Percentiles rank a stretch among this genome's conserved stretches.
These are phyloP conservation scores for Platichthys stellatus DNA, from an alignment of 2,113 vertebrate genomes.

Conservation along the genomic window DNA sequence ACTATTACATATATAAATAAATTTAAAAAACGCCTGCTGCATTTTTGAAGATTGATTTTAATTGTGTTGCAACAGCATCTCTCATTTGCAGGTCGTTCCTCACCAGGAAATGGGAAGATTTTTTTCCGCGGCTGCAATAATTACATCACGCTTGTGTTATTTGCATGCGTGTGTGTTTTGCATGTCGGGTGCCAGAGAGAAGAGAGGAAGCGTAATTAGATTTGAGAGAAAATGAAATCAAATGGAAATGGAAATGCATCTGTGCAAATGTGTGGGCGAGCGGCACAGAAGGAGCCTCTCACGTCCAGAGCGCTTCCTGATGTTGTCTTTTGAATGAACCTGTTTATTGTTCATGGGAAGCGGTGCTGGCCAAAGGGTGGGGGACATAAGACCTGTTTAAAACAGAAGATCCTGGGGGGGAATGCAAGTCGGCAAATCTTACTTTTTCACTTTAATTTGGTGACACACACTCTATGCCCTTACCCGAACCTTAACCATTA, in stretches of 20 bases:
- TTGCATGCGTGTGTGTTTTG: slow-evolving; percentile 44
- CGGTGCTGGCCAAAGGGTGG: neutral
- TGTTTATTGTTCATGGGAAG: slow-evolving; percentile 37
- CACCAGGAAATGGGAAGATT: slow-evolving; percentile 66
- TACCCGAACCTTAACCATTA: too few species aligned
- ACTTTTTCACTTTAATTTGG: slow-evolving; percentile 22
- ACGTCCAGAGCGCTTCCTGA: neutral
- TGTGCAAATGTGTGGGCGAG: slow-evolving; percentile 24
- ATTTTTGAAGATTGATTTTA: slow-evolving; percentile 44
- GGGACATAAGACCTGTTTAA: slow-evolving; percentile 4
- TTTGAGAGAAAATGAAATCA: slow-evolving; percentile 53
- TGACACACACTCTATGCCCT: neutral
- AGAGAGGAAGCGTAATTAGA: slow-evolving; percentile 52
- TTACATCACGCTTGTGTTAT: slow-evolving; percentile 73
- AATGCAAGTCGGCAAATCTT: slow-evolving; percentile 28
- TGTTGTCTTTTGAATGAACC: slow-evolving; percentile 20
- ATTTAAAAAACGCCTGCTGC: neutral
- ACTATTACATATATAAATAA: slow-evolving; percentile 14
- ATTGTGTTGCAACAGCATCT: slow-evolving; percentile 29
- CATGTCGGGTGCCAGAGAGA: slow-evolving; percentile 19
- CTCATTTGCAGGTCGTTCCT: slow-evolving; percentile 59
- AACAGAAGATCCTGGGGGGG: slow-evolving; percentile 39
- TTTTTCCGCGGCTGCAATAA: slow-evolving; percentile 66
- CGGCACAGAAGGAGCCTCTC: neutral
- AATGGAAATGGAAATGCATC: slow-evolving; percentile 55